Base-by-base conservation (phyloP, 2,797 vertebrate genomes). In the Gobio occitaniae region DNA sequence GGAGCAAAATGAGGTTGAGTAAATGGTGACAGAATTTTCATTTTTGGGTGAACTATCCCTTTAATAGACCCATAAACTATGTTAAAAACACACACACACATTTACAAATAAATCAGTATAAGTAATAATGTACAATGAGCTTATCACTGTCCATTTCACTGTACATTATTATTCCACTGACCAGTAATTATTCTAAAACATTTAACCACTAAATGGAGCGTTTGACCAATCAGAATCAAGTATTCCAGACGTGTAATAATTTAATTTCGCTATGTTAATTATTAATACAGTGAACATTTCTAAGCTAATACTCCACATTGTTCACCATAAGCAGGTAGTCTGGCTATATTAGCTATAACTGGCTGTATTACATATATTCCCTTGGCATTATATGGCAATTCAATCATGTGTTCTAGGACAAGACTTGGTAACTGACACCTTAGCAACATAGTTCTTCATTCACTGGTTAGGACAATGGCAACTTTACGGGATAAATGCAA, bases 401-500 rank as follows among this genome's bases (percentile, higher is more conserved):
- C 8, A 29, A 59, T 10, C 65, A 72, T 32, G 36, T 82, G 15
- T 65, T 72, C 72, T 36, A 54, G 21, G 48, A 19, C 32, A 41
- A 52, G 32, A 50, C 29, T 71, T 4, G 38, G 72, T 47, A 70
- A 70, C 61, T 41, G 87, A 86, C 9, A 59, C 29, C 21, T 16
- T 68, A 6, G 56, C 54, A 16, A 72, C 44, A 84, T 36, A 77
- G 56, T 74, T 83, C 75, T 41, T 7, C 54, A 75, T 85, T 88
- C 38, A 82, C 68, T 6, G 17, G 17, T 63, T 32, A 75, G 56
- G 8, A 71, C 74, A 87, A 78, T 61, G 52, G 84, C 69, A 68
- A 25, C 61, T 70, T 77, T 61, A 25, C 17, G 11, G 1, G 7
- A 52, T 16, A 52, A 3, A 41, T 63, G 44, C 61, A 70, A 12